phyloP scores from a whole-genome alignment of 2,888 invertebrate genomes.

The Drosophila limbata region DNA sequence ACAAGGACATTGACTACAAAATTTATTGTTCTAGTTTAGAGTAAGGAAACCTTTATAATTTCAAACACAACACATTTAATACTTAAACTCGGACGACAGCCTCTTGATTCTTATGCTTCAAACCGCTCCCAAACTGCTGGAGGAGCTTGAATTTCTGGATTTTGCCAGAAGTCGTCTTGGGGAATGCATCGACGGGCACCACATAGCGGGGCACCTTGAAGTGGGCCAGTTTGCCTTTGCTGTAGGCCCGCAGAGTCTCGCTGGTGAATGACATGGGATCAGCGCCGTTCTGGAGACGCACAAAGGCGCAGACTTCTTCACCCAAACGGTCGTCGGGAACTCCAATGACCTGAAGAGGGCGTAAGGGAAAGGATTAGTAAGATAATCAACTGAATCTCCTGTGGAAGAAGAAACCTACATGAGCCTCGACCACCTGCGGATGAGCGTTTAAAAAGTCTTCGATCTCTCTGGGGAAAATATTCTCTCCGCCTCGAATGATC shows the following conservation, averaged over 20 bases:
- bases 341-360: conserved; percentile 87
- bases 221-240: conserved; percentile 90
- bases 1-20: not conserved
- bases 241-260: conserved; percentile 88
- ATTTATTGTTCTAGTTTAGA: not conserved
- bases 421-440: conserved; percentile 89
- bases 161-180: conserved; percentile 92
- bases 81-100: conserved; percentile 35
- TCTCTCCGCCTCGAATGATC: conserved; percentile 93
- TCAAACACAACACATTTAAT: conserved; percentile 14
- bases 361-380: too few relatives aligned
- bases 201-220: conserved; percentile 92
- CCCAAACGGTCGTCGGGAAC: conserved; percentile 90
- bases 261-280: conserved; percentile 84
- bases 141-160: conserved; percentile 89
- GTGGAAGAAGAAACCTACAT: conserved; percentile 85
- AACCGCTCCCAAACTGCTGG: conserved; percentile 72
- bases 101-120: conserved; percentile 4
- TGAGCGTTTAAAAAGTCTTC: conserved; percentile 90
- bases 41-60: not conserved
- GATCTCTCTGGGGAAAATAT: conserved; percentile 92
- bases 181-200: conserved; percentile 88
- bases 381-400: too few relatives aligned
- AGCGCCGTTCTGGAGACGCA: conserved; percentile 86
- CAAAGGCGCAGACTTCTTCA: conserved; percentile 90